Evolutionary conservation across 2,113 vertebrate genomes (phyloP), one percentile per base, ranked within the genome.

Genomic region (Channa maculata): DNA sequence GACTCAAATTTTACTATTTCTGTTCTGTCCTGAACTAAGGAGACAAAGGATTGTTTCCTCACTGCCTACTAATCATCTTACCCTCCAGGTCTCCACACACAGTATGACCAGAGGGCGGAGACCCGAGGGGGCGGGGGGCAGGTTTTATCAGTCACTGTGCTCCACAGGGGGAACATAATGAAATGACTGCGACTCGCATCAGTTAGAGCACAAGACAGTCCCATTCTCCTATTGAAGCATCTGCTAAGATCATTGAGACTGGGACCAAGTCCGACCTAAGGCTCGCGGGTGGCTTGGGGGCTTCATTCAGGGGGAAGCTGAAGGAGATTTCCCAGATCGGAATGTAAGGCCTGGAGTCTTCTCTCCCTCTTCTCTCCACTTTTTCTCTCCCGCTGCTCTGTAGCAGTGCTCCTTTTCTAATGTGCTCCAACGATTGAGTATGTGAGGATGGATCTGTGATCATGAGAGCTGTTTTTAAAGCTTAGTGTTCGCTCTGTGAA

Each of bases 171-270:
- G 46, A 45, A 65, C 85, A 72, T 83, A 81, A 77, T 66, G 55
- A 80, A 71, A 86, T 59, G 76, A 52, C 81, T 80, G 63, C 52
- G 57, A 75, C 75, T 89, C 65, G 34, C 62, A 83, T 86, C 55
- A 72, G 41, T 72, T 33, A 12, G 43, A 71, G 53, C 70, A 68
- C 63, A 72, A 71, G 66, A 80, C 57, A 69, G 70, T 74, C 72
- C 71, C 80, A 49, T 81, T 73, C 75, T 71, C 86, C 82, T 82
- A 76, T 71, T 54, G 36, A 53, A 82, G 62, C 89, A 91, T 91
- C 90, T 93, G 88, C 81, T 90, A 86, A 85, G 80, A 59, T 85
- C 77, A 67, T 91, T 88, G 66, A 65, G 63, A 39, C 76, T 15
- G 44, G 75, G 46, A 66, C 65, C 24, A 38, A 54, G 63, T 78